Base-by-base conservation (phyloP, 1,140 invertebrate species). In the Rhyacophila brunnea region DNA sequence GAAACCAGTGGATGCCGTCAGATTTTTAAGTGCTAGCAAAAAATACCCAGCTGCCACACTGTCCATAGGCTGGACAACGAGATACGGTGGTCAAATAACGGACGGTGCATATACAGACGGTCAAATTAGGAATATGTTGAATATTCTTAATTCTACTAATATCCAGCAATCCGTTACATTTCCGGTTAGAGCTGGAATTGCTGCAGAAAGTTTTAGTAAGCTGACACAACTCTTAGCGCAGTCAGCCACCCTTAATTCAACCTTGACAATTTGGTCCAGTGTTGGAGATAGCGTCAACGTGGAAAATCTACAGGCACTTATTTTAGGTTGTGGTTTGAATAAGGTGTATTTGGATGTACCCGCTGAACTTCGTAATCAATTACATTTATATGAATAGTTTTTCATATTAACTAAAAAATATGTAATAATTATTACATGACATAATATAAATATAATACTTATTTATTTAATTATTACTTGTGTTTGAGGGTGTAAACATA, bases 1-100 rank as follows among this genome's bases (percentile, higher is more conserved):
- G 0, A 76, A 68, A 19, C 83, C 86, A 1, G 85, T 96, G 0
- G 83, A 93, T 70, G 73, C 88, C 0, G 74, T 72, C 1, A 68
- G 77, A 15, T 96, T 96, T 72, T 70, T 72, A 60, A 68, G 66
- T 20, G 80, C 67, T 1, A 74, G 76, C 0, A 77, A 82, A 13
- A 72, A 80, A 40, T 87, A 91, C 58, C 83, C 86, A 0, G 74
- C 85, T 6, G 79, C 83, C 1, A 87, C 86, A 0, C 71, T 95
- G 6, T 95, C 92, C 1, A 75, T 93, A 13, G 94, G 94, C 11
- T 96, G 94, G 94, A 93, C 90, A 1, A 94, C 92, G 1, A 78
- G 78, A 40, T 84, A 82, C 66, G 81, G 77, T 0, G 70, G 71
- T 0, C 73, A 81, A 47, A 71, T 72, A 6, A 81, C 78, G 0